Evolutionary conservation across 2,797 vertebrate species (phyloP).

Genomic region (Microcaecilia unicolor): DNA sequence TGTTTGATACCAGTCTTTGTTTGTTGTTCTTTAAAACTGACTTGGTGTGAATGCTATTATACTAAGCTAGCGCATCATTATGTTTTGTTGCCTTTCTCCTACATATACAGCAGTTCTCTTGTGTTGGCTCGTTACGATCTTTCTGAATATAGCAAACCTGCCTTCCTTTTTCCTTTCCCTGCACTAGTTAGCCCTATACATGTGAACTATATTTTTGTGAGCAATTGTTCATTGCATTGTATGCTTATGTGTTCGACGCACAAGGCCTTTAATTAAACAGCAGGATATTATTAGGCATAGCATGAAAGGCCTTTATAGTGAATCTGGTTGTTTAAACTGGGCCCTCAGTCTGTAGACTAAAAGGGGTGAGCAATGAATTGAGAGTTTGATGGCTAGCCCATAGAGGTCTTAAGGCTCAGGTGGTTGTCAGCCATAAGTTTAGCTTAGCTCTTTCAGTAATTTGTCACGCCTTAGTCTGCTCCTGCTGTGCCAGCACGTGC

Average conservation of each 20-base stretch:
- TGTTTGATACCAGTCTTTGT: no score
- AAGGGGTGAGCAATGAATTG: conserved; percentile 39
- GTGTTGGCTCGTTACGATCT: conserved; percentile 5
- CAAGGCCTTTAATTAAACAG: conserved; percentile 32
- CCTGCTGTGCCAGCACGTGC: conserved; percentile 93
- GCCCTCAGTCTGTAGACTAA: conserved; percentile 29
- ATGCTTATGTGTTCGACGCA: conserved; percentile 9
- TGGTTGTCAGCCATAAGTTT: conserved; percentile 75
- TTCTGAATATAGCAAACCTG: neutral
- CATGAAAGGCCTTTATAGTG: conserved; percentile 32
- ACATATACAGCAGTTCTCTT: no score
- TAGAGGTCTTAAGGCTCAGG: conserved; percentile 75
- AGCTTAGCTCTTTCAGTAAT: conserved; percentile 81
- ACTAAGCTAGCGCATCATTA: no score
- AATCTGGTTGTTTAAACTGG: conserved; percentile 23
- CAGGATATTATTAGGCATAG: conserved; percentile 34
- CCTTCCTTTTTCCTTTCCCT: neutral
- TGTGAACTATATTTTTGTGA: conserved; percentile 3
- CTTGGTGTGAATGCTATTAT: no score
- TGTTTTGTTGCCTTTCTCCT: no score
- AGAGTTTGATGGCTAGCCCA: conserved; percentile 29
- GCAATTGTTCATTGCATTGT: conserved; percentile 9
- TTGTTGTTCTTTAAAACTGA: no score
- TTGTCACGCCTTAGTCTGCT: conserved; percentile 82
- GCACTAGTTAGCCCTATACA: neutral